Evolutionary conservation across 1,140 invertebrate species (phyloP).

Genomic region (Palaemon carinicauda): DNA sequence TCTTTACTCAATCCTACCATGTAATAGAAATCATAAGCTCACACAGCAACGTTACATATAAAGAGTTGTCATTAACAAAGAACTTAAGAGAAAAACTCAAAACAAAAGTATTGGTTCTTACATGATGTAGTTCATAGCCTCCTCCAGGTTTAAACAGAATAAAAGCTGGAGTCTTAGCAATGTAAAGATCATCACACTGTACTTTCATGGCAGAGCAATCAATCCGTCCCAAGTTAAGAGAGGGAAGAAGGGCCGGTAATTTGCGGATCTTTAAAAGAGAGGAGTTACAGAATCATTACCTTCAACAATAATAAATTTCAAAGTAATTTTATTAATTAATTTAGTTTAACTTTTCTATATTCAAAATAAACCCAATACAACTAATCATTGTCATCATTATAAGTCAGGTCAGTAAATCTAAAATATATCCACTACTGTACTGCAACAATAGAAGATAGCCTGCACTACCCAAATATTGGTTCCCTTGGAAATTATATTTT

Average conservation of each 20-base stretch:
- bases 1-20: too few relatives aligned
- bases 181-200: conserved; percentile 69
- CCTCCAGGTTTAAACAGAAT: conserved; percentile 76
- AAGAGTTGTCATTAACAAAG: not conserved
- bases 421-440: too few relatives aligned
- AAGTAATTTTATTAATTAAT: not conserved
- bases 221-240: conserved; percentile 69
- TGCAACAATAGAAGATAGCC: too few relatives aligned
- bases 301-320: not conserved
- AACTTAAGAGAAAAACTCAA: not conserved
- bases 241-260: conserved; percentile 70
- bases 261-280: conserved; percentile 71
- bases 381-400: too few relatives aligned
- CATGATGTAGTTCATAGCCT: conserved; percentile 72
- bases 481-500: too few relatives aligned
- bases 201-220: conserved; percentile 55
- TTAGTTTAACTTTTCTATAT: not conserved
- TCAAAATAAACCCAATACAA: not conserved
- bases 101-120: not conserved
- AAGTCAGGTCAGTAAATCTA: too few relatives aligned
- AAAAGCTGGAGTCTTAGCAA: conserved; percentile 76
- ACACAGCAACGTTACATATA: not conserved
- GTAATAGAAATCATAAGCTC: too few relatives aligned
- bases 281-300: conserved; percentile 45
- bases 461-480: too few relatives aligned